Conservation (phyloP, 2,797 vertebrate genomes). For the Anguilla obscura region DNA sequence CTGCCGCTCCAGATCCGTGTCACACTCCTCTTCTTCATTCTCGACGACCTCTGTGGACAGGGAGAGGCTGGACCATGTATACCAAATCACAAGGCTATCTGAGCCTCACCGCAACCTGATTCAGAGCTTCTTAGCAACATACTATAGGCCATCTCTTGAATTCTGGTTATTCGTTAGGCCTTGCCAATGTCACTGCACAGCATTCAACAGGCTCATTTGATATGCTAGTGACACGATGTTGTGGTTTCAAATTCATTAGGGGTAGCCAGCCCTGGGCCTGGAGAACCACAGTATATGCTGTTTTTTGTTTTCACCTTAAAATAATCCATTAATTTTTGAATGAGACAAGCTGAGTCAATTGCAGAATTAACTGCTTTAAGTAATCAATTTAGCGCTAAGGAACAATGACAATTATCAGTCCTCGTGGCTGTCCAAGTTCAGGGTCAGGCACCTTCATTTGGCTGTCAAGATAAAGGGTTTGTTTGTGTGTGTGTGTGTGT, state of each 20-base stretch:
- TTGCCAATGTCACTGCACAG: not conserved
- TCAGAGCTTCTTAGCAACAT: not conserved
- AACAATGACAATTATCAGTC: not conserved
- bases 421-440: not conserved
- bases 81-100: not conserved
- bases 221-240: not conserved
- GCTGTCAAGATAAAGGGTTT: not conserved
- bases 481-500: not conserved
- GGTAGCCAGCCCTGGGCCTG: no score
- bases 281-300: no score
- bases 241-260: not conserved
- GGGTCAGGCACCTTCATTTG: not conserved
- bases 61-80: not conserved
- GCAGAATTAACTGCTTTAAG: not conserved
- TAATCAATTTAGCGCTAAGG: not conserved
- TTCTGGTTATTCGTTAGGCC: not conserved
- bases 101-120: not conserved
- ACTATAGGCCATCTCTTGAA: not conserved
- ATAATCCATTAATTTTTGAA: no score
- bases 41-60: conserved; percentile 78
- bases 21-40: conserved; percentile 86
- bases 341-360: no score
- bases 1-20: conserved; percentile 89
- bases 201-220: not conserved
- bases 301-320: no score